Evolutionary conservation across 2,797 vertebrate genomes (phyloP).

Genomic region (Adrianichthys oophorus): DNA sequence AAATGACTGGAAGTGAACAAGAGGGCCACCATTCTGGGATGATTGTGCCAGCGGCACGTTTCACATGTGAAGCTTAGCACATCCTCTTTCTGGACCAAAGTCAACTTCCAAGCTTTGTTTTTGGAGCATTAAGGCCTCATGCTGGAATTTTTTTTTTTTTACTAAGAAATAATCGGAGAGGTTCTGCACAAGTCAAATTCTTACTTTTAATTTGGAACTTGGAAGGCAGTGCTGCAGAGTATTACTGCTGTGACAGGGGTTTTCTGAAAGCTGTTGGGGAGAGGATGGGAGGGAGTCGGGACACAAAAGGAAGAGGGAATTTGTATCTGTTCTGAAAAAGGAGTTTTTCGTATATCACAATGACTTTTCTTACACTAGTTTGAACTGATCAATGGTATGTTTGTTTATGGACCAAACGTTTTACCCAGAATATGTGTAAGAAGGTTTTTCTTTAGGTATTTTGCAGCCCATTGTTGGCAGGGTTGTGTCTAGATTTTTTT

Average conservation of each 20-base stretch:
- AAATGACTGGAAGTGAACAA: slow-evolving; percentile 20
- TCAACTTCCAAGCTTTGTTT: slow-evolving; percentile 47
- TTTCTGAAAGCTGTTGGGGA: slow-evolving; percentile 26
- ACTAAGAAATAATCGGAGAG: not conserved
- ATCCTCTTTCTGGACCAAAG: slow-evolving; percentile 28
- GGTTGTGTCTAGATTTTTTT: too few relatives aligned
- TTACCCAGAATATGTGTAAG: slow-evolving; percentile 32
- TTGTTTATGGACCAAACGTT: slow-evolving; percentile 58
- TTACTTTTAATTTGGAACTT: slow-evolving; percentile 44
- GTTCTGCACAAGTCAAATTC: not conserved
- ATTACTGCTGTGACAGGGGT: slow-evolving; percentile 54
- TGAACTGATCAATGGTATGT: slow-evolving; percentile 69
- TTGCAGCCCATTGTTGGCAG: too few relatives aligned
- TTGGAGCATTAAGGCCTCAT: slow-evolving; percentile 41
- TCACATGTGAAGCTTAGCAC: slow-evolving; percentile 16
- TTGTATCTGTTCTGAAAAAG: slow-evolving; percentile 44
- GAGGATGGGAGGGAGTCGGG: not conserved
- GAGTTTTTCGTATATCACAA: slow-evolving; percentile 70
- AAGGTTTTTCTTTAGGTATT: too few relatives aligned
- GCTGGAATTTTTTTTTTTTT: slow-evolving; percentile 8
- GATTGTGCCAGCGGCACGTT: slow-evolving; percentile 50
- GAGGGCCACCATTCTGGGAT: slow-evolving; percentile 52
- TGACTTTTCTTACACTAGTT: slow-evolving; percentile 62
- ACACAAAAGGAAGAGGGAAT: too few relatives aligned
- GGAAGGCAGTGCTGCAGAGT: slow-evolving; percentile 22